These are phyloP conservation scores for Ianthella basta DNA, from an alignment of 37 sponge, comb jelly and placozoan genomes.

Conservation along the genomic window DNA sequence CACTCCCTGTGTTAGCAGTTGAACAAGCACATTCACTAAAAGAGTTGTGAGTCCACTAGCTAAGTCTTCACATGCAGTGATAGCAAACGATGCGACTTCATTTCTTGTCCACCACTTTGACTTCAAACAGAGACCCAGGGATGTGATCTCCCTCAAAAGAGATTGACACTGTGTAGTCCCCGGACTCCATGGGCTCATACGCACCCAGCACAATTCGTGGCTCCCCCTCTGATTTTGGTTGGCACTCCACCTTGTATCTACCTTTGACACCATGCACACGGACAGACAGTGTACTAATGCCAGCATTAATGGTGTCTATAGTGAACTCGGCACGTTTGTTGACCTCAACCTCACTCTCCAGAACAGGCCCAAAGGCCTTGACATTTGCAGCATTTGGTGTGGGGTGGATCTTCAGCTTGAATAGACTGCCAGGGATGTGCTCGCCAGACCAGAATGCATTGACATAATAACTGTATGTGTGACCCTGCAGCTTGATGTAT, in stretches of 20 bases:
- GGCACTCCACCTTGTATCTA: conserved; percentile 63
- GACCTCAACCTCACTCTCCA: conserved; percentile 27
- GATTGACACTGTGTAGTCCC: conserved; percentile 77
- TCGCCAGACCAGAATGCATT: conserved; percentile 9
- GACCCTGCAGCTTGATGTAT: neutral
- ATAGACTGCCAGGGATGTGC: conserved; percentile 30
- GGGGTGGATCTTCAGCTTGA: conserved; percentile 28
- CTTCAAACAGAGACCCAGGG: conserved; percentile 79
- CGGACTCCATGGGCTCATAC: conserved; percentile 69
- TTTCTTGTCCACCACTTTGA: conserved; percentile 29
- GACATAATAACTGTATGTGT: neutral
- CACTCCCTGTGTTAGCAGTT: no score
- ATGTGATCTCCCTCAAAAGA: conserved; percentile 68
- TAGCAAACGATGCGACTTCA: no score
- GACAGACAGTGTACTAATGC: conserved; percentile 74
- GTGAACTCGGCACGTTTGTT: conserved; percentile 60
- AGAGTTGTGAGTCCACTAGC: no score
- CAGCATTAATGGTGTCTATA: conserved; percentile 78
- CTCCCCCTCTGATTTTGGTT: conserved; percentile 45
- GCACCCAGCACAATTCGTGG: conserved; percentile 65
- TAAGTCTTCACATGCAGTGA: no score
- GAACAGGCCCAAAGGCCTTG: conserved; percentile 41
- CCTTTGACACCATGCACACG: conserved; percentile 80
- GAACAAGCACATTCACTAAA: no score
- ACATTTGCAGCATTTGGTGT: conserved; percentile 27